Base-by-base conservation (phyloP, 2,888 invertebrate genomes). In the Phengaris arion region DNA sequence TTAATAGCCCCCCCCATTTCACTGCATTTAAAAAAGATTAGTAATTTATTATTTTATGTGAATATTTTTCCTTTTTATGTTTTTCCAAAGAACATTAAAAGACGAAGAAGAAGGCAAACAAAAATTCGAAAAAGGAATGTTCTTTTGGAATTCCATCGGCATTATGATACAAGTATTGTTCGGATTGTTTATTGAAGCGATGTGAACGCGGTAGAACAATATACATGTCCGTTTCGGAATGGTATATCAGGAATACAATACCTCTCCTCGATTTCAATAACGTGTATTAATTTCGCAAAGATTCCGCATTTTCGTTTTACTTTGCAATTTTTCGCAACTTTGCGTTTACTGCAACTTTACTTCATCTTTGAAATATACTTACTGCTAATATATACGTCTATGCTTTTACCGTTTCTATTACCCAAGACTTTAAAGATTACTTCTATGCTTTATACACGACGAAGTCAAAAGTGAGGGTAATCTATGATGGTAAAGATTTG, bases 101-200 rank as follows among this genome's bases (percentile, higher is more conserved):
- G 51, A 70, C 51, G 22, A 48, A 51, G 15, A 6, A 70, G 15
- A 6, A 70, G 51, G 6, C 12, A 51, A 15, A 48, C 48, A 70
- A 48, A 51, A 70, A 51, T 70, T 70, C 48, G 22, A 70, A 70
- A 70, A 70, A 70, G 12, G 70, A 51, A 48, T 51, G 51, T 48
- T 52, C 52, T 52, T 78, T 79, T 79, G 77, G 80, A 77, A 82
- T 81, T 81, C 82, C 80, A 76, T 79, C 80, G 79, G 79, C 80
- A 79, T 82, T 81, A 81, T 81, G 82, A 81, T 81, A 80, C 81
- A 81, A 82, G 82, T 82, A 83, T 83, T 83, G 83, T 83, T 82
- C 82, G 78, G 78, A 82, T 82, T 81, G 83, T 83, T 83, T 83
- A 83, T 83, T 82, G 81, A 79, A 78, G 79, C 81, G 78, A 75